Evolutionary conservation across 2,888 invertebrate species (phyloP), one percentile per base, ranked within the genome.

Genomic region (Drosophila pseudotalamancana): DNA sequence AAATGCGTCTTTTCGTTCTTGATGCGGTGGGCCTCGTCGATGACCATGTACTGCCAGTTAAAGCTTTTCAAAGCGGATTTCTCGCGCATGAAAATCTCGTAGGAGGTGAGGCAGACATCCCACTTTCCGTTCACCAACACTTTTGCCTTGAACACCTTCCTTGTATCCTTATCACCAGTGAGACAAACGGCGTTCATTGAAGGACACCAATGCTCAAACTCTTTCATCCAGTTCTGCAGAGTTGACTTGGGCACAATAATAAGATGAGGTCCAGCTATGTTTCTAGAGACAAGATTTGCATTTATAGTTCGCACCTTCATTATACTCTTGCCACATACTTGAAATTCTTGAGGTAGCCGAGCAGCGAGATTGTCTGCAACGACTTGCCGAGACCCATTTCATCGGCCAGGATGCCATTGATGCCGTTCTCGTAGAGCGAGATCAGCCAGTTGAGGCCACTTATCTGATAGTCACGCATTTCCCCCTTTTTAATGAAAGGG

Each of bases 351-450:
- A 99, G 97, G 90, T 99, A 99, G 56, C 98, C 98, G 40, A 99
- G 92, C 35, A 99, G 92, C 0, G 99, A 98, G 71, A 99, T 99
- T 0, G 99, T 99, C 91, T 99, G 99, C 21, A 99, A 92, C 0
- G 99, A 99, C 93, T 99, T 99, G 53, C 99, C 99, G 12, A 99
- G 93, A 93, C 99, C 99, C 99, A 99, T 99, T 92, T 99, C 99
- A 93, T 99, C 99, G 37, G 99, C 99, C 70, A 99, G 92, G 74
- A 99, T 99, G 57, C 99, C 99, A 91, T 99, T 99, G 73, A 99
- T 99, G 35, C 99, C 98, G 92, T 99, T 98, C 91, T 99, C 98
- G 92, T 98, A 98, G 0, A 99, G 92, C 0, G 98, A 98, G 77
- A 99, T 98, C 97, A 99, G 98, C 99, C 99, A 99, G 91, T 99